These are phyloP conservation scores for Candoia aspera DNA, from an alignment of 2,113 vertebrate genomes.

Conservation along the genomic window DNA sequence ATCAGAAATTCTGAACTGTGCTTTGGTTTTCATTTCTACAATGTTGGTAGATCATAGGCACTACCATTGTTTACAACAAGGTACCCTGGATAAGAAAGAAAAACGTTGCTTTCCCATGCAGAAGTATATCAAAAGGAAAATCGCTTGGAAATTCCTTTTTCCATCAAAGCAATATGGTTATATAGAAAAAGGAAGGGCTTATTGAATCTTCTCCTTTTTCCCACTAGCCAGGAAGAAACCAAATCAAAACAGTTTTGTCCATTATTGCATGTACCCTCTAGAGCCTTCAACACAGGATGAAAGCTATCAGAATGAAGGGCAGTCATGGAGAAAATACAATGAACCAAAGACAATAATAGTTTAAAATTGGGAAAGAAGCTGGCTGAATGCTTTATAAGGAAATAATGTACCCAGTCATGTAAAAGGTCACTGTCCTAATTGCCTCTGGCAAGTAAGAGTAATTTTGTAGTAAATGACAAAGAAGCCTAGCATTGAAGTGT, in stretches of 20 bases:
- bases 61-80: background rate
- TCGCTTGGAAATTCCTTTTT: background rate
- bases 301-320: background rate
- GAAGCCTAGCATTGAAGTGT: background rate
- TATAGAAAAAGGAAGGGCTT: background rate
- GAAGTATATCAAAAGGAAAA: background rate
- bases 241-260: background rate
- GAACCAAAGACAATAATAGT: background rate
- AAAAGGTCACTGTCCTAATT: background rate
- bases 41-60: background rate
- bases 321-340: background rate
- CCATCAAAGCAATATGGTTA: background rate
- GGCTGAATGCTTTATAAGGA: background rate
- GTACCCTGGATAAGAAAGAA: background rate
- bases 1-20: background rate
- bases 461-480: background rate
- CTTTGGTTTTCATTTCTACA: background rate
- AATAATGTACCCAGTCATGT: background rate
- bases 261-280: background rate
- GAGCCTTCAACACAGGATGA: background rate
- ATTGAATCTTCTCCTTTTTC: background rate
- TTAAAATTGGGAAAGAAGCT: background rate
- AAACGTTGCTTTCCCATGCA: background rate
- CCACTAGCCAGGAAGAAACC: background rate
- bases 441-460: background rate